phyloP scores from a whole-genome alignment of 37 sponge, comb jelly and placozoan species.

The Theonella swinhoei region DNA sequence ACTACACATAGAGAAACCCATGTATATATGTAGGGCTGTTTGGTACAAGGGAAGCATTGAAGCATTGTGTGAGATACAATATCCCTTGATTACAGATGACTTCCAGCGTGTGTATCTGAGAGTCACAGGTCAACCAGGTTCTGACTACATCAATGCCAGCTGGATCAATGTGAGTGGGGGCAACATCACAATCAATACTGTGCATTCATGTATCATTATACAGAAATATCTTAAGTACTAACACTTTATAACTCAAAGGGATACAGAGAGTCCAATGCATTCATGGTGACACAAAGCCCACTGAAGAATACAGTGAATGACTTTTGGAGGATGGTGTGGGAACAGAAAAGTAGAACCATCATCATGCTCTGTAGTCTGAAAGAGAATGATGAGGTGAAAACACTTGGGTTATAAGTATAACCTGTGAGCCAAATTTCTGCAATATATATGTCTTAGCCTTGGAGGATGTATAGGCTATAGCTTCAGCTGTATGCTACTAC shows the following conservation, averaged over 20 bases:
- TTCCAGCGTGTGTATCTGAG: not conserved
- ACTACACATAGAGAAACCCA: too few species aligned
- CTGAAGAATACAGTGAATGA: slow-evolving; percentile 40
- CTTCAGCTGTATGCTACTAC: too few species aligned
- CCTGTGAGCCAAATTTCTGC: not conserved
- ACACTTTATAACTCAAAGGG: slow-evolving; percentile 14
- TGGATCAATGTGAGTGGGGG: slow-evolving; percentile 36
- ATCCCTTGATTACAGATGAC: slow-evolving; percentile 29
- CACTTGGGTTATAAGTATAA: not conserved
- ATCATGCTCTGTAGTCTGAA: slow-evolving; percentile 27
- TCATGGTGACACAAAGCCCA: slow-evolving; percentile 47
- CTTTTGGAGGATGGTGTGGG: slow-evolving; percentile 55
- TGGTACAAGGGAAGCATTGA: too few species aligned
- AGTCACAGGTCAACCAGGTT: not conserved
- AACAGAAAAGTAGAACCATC: slow-evolving; percentile 17
- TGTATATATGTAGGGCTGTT: too few species aligned
- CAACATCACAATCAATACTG: not conserved
- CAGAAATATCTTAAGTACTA: not conserved
- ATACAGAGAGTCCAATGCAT: slow-evolving; percentile 41
- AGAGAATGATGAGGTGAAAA: slow-evolving; percentile 28
- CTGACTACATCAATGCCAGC: slow-evolving; percentile 54
- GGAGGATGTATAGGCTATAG: too few species aligned
- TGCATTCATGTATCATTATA: slow-evolving; percentile 9
- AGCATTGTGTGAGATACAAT: slow-evolving; percentile 17
- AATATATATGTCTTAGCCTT: not conserved